Conservation (phyloP, 2,797 vertebrate species). For the Crenichthys baileyi region DNA sequence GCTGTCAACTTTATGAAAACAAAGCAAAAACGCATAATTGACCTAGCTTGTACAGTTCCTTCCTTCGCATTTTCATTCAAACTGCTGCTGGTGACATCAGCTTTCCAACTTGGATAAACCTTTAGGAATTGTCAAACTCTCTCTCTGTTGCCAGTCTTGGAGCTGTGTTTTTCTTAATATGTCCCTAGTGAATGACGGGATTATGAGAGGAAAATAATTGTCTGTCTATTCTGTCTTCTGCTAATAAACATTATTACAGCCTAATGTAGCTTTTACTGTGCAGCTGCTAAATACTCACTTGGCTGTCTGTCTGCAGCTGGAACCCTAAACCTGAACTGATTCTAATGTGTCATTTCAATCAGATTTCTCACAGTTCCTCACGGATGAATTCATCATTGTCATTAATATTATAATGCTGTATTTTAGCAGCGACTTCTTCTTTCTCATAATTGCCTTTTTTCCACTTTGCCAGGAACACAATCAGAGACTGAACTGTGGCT, state of each 20-base stretch:
- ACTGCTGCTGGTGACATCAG: background rate
- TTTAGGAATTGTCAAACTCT: background rate
- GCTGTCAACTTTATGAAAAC: background rate
- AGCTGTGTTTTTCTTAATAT: background rate
- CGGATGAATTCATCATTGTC: constrained; percentile 54
- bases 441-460: constrained; percentile 63
- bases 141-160: no score
- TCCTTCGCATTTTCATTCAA: background rate
- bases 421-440: constrained; percentile 57
- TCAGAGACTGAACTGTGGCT: constrained; percentile 33
- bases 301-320: constrained; percentile 26
- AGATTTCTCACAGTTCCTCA: constrained; percentile 52
- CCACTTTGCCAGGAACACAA: constrained; percentile 54
- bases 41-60: background rate
- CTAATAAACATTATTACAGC: constrained; percentile 21
- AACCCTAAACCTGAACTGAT: constrained; percentile 59
- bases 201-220: background rate
- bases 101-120: background rate
- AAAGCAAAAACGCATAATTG: no score
- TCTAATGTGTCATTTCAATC: constrained; percentile 66
- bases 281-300: constrained; percentile 33
- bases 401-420: constrained; percentile 47
- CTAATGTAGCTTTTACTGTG: constrained; percentile 37
- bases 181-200: background rate
- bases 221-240: constrained; percentile 5